Evolutionary conservation across 2,888 invertebrate genomes (phyloP), one percentile per base, ranked within the genome.

Genomic region (Myopa tessellatipennis): DNA sequence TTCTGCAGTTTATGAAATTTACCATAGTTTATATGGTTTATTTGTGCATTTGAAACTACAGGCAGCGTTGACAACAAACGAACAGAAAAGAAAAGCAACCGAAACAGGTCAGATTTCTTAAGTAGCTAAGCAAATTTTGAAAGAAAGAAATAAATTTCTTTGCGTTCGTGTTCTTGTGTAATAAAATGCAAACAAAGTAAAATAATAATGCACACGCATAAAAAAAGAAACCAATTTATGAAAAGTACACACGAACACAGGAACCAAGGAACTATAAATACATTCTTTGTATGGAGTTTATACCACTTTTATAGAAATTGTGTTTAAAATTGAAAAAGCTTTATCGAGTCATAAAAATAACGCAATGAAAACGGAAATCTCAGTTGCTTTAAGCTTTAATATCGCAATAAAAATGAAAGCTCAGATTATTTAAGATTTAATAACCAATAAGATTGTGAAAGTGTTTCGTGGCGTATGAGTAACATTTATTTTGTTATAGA

Each of bases 1-100:
- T 67, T 68, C 60, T 74, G 36, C n/a, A 45, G 50, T 74, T 65
- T 55, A 38, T 55, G 58, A 70, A 65, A 70, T 70, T 58, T 68
- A 50, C 14, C 45, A 63, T 36, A n/a, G 3, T 67, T 40, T 67
- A 16, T 40, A n/a, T 52, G 8, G 67, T 6, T 50, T 18, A 40
- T 69, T 40, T 45, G 26, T 26, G 26, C 26, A 45, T 45, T 5
- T 3, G 5, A 55, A 55, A 2, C 10, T n/a, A 16, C 5, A n/a
- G 5, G 3, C 55, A 55, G 16, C 1, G 14, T 50, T 50, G 26
- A 10, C 45, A 45, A 1, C 6, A 4, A 45, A 45, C 0, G 10
- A 16, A n/a, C 4, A 55, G 55, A 6, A 16, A 55, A 5, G 5
- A 14, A 55, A 55, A 55, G 5, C 14, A 16, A 50, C 50, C 1